A percentile compares a stretch with the other conserved stretches of the same genome.
Evolutionary conservation across 2,888 invertebrate genomes (phyloP).

Genomic region (Catocala fraxini): DNA sequence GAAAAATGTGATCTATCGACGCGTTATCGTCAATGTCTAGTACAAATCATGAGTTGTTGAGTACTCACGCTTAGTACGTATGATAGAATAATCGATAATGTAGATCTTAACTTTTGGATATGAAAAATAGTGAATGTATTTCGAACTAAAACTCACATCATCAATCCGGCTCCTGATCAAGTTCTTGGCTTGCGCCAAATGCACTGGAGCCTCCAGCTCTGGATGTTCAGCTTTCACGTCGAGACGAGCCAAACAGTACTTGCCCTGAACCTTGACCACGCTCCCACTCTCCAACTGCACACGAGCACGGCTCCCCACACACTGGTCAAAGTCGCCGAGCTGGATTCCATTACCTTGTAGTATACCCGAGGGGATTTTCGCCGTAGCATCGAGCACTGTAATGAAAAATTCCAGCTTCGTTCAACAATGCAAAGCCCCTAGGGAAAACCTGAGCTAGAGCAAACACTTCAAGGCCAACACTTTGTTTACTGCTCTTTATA

Average conservation of each 20-base stretch:
- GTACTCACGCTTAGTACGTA: too few species aligned
- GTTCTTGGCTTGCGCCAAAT: slow-evolving; percentile 89
- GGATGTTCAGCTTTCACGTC: slow-evolving; percentile 88
- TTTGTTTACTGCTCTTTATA: slow-evolving; percentile 37
- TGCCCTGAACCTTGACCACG: slow-evolving; percentile 89
- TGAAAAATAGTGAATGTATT: slow-evolving; percentile 10
- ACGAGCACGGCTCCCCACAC: slow-evolving; percentile 88
- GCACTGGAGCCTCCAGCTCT: slow-evolving; percentile 88
- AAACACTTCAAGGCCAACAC: slow-evolving; percentile 39
- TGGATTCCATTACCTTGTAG: slow-evolving; percentile 91
- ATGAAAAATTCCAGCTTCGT: slow-evolving; percentile 70
- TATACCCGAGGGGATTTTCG: slow-evolving; percentile 90
- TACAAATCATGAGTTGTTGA: not conserved
- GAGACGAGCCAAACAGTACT: slow-evolving; percentile 90
- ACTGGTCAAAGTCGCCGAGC: slow-evolving; percentile 91
- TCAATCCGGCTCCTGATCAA: slow-evolving; percentile 89
- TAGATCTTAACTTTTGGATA: too few species aligned
- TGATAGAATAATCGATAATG: too few species aligned
- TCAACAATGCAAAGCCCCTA: slow-evolving; percentile 54
- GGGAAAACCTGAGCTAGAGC: slow-evolving; percentile 50
- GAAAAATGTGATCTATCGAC: not conserved
- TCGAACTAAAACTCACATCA: slow-evolving; percentile 83
- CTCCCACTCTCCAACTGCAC: slow-evolving; percentile 87
- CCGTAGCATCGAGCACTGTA: slow-evolving; percentile 91
- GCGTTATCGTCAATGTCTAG: not conserved